Conservation (phyloP, 2,888 invertebrate species). For the Suillia variegata region DNA sequence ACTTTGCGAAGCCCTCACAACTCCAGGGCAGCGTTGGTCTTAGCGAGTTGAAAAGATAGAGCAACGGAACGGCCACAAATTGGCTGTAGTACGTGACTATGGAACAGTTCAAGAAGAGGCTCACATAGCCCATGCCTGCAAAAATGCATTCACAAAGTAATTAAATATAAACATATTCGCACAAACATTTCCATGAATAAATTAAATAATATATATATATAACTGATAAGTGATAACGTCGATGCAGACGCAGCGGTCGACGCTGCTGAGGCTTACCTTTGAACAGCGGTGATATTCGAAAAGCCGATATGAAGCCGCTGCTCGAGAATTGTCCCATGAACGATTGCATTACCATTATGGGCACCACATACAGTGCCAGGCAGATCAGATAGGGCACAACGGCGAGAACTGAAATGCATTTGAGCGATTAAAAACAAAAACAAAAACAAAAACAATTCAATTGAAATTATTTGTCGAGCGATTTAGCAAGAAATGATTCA, state of each 20-base stretch:
- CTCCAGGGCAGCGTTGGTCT: conserved; percentile 76
- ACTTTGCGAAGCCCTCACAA: conserved; percentile 66
- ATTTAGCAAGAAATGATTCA: conserved; percentile 17
- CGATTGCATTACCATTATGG: conserved; percentile 85
- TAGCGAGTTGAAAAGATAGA: conserved; percentile 76
- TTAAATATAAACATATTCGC: neutral
- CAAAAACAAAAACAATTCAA: neutral
- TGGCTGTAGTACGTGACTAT: conserved; percentile 81
- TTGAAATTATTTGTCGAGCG: too few relatives aligned
- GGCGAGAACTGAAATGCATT: conserved; percentile 40
- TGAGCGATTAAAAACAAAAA: neutral
- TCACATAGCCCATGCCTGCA: conserved; percentile 84
- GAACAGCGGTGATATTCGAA: conserved; percentile 80
- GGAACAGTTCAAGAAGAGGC: conserved; percentile 76
- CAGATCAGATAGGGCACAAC: conserved; percentile 64
- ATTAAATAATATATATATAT: neutral
- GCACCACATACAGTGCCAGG: conserved; percentile 78
- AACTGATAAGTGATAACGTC: neutral
- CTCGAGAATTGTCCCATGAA: conserved; percentile 86
- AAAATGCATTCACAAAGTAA: too few relatives aligned
- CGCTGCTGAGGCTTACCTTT: conserved; percentile 82
- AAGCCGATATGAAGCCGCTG: conserved; percentile 80
- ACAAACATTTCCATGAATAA: neutral
- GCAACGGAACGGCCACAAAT: conserved; percentile 80
- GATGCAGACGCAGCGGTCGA: too few relatives aligned